Evolutionary conservation across 2,113 vertebrate genomes (phyloP).

Genomic region (Erythrocercus mccallii): DNA sequence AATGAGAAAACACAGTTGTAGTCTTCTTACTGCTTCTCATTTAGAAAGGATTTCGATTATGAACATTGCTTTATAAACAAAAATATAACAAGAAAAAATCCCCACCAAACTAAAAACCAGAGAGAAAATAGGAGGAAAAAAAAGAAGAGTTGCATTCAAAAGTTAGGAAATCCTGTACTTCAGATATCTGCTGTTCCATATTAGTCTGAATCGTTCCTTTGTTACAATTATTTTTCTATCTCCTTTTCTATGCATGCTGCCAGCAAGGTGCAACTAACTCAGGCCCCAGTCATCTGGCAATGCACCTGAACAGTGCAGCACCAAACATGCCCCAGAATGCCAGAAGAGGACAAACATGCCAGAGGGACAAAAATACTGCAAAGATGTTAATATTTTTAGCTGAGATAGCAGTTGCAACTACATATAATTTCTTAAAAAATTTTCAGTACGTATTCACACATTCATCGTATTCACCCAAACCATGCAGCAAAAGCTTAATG

Average conservation of each 20-base stretch:
- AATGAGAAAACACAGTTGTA: background rate
- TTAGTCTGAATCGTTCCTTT: background rate
- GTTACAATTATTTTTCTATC: background rate
- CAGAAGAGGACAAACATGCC: background rate
- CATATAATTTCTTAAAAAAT: background rate
- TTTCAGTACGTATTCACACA: background rate
- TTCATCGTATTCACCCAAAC: accelerated
- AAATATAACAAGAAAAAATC: background rate
- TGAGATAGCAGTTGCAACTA: background rate
- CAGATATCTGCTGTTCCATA: background rate
- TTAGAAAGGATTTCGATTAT: background rate
- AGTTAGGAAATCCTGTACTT: background rate
- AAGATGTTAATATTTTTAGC: background rate
- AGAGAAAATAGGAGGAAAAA: background rate
- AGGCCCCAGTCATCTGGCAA: background rate
- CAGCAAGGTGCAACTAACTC: background rate
- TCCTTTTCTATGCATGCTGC: background rate
- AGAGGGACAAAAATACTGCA: background rate
- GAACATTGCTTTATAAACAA: background rate
- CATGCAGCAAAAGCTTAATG: background rate
- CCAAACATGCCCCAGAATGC: background rate
- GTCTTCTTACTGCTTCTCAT: background rate
- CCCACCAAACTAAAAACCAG: background rate
- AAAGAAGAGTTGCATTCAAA: background rate
- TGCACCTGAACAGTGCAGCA: background rate